A percentile compares a stretch with the other conserved stretches of the same genome.
Conservation (phyloP, 2,113 vertebrate genomes). For the Micronisus gabar region DNA sequence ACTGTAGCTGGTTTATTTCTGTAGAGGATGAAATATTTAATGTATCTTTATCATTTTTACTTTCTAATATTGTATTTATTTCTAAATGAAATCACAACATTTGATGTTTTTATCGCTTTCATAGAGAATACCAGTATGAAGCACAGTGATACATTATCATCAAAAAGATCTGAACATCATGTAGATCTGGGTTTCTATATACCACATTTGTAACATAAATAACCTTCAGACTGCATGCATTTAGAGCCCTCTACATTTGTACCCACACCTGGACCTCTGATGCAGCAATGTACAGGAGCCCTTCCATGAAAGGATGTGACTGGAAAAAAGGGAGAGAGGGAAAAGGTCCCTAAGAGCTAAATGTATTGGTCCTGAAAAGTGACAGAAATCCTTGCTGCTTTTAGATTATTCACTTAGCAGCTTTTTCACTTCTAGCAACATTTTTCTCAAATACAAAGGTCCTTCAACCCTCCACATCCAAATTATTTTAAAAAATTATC, state of each 20-base stretch:
- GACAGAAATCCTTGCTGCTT: not conserved
- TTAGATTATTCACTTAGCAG: not conserved
- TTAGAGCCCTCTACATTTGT: not conserved
- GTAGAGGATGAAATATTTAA: conserved; percentile 60
- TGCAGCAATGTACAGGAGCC: not conserved
- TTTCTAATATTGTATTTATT: conserved; percentile 27
- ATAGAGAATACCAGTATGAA: not conserved
- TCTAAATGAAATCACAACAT: conserved; percentile 35
- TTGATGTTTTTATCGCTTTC: not conserved
- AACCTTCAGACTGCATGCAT: not conserved
- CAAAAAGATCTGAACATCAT: not conserved
- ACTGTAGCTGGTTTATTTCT: conserved; percentile 67
- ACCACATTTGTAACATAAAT: not conserved
- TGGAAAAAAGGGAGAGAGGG: not conserved
- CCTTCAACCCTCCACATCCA: not conserved
- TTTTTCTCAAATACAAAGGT: not conserved
- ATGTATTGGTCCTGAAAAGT: not conserved
- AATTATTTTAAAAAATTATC: not conserved
- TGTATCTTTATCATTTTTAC: conserved; percentile 47
- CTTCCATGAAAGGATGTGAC: not conserved
- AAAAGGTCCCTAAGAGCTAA: not conserved
- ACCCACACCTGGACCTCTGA: not conserved
- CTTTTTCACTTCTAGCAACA: not conserved
- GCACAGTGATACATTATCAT: not conserved
- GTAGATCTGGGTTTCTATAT: not conserved